phyloP scores from a whole-genome alignment of 1,140 invertebrate species.

The Lepidurus couesii region DNA sequence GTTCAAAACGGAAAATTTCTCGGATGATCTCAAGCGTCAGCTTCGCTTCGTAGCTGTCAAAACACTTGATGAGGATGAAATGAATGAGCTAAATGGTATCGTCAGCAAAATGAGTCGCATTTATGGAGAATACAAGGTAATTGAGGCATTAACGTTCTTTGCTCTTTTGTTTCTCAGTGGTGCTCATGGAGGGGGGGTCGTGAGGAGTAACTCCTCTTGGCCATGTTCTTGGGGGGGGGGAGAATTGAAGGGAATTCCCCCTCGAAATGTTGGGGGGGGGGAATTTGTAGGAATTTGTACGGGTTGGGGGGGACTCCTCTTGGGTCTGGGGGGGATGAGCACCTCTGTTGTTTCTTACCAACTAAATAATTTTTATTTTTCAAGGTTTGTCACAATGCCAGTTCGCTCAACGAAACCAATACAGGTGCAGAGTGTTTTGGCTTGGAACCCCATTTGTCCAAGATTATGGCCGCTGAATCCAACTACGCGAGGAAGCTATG shows the following conservation, averaged over 20 bases:
- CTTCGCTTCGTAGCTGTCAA: conserved; percentile 36
- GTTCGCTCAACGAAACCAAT: conserved; percentile 27
- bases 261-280: no score
- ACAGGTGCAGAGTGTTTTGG: conserved; percentile 35
- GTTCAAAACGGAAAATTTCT: conserved; percentile 39
- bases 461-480: conserved; percentile 36
- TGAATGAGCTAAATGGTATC: conserved; percentile 37
- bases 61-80: conserved; percentile 38
- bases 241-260: no score
- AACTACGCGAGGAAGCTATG: conserved; percentile 37
- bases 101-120: conserved; percentile 40
- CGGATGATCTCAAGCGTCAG: conserved; percentile 38
- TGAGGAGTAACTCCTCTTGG: no score
- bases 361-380: not conserved
- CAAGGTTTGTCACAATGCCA: conserved; percentile 30
- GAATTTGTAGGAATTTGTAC: no score
- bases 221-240: no score
- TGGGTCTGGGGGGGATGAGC: no score
- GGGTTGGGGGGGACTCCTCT: no score
- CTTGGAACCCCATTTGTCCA: conserved; percentile 39
- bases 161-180: not conserved
- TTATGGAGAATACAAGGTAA: conserved; percentile 37
- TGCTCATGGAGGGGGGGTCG: no score
- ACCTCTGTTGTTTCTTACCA: not conserved
- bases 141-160: not conserved